A percentile compares a stretch with the other conserved stretches of the same genome.
phyloP scores from a whole-genome alignment of 2,797 vertebrate species.

The Sorex maritimensis region DNA sequence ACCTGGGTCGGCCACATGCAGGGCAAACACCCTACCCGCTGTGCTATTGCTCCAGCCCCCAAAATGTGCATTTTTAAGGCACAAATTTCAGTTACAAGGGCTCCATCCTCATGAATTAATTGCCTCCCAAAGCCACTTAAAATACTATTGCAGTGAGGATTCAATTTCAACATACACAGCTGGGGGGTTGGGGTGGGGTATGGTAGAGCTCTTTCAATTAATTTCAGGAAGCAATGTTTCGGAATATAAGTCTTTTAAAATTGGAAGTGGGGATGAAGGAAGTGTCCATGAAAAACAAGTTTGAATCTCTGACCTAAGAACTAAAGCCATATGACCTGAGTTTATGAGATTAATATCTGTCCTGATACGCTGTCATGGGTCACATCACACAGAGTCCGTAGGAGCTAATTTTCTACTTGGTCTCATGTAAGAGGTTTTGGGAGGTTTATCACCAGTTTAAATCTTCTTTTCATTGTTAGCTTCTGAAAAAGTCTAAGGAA shows the following conservation, averaged over 20 bases:
- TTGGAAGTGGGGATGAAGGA: slow-evolving; percentile 59
- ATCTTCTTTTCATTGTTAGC: slow-evolving; percentile 45
- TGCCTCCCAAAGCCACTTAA: neutral
- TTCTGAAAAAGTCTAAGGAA: slow-evolving; percentile 57
- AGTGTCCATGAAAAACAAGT: slow-evolving; percentile 37
- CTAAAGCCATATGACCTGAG: slow-evolving; percentile 4
- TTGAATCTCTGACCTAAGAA: slow-evolving; percentile 52
- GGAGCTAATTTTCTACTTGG: slow-evolving; percentile 44
- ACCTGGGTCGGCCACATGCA: too few species aligned
- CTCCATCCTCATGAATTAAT: neutral
- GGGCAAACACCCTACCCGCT: too few species aligned
- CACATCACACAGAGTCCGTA: neutral
- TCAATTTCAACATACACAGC: neutral
- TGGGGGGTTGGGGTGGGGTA: too few species aligned
- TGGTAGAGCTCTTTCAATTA: too few species aligned
- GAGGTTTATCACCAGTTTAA: slow-evolving; percentile 35
- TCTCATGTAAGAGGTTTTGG: slow-evolving; percentile 5
- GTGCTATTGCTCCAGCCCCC: too few species aligned
- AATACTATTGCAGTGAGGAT: neutral
- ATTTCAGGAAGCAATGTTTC: neutral
- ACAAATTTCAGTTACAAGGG: neutral
- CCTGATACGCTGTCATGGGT: neutral
- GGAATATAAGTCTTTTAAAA: slow-evolving; percentile 21
- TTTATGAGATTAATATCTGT: neutral
- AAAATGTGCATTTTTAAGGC: neutral